A percentile compares a stretch with the other conserved stretches of the same genome.
These are phyloP conservation scores for Helogale parvula DNA, from an alignment of 2,113 vertebrate species.

Conservation along the genomic window DNA sequence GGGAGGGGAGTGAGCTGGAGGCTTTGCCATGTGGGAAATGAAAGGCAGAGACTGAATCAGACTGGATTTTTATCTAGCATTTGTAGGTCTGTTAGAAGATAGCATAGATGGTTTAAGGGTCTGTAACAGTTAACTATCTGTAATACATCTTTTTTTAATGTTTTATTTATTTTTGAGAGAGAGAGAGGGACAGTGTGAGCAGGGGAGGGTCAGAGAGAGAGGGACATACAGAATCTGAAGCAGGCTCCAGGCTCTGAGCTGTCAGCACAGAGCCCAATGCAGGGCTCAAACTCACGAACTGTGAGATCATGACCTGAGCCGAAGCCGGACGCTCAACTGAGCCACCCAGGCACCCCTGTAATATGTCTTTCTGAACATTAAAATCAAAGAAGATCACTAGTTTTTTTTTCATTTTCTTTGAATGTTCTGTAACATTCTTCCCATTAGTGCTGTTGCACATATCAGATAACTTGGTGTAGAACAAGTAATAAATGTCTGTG, in stretches of 20 bases:
- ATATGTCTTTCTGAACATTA: background rate
- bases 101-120: background rate
- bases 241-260: too few species aligned
- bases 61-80: background rate
- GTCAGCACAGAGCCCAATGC: too few species aligned
- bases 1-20: rapidly evolving
- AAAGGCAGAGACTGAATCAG: background rate
- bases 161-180: too few species aligned
- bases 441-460: background rate
- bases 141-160: background rate
- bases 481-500: slow-evolving; percentile 2
- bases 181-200: too few species aligned
- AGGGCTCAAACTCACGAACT: too few species aligned
- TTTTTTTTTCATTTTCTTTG: background rate
- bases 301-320: too few species aligned
- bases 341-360: background rate
- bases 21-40: too few species aligned
- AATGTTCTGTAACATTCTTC: background rate
- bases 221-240: too few species aligned
- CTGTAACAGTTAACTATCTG: background rate
- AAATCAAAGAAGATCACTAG: background rate
- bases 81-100: background rate
- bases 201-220: too few species aligned
- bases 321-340: too few species aligned
- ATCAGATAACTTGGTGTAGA: background rate